Conservation (phyloP, 2,888 invertebrate species). For the Stratiomys singularior region DNA sequence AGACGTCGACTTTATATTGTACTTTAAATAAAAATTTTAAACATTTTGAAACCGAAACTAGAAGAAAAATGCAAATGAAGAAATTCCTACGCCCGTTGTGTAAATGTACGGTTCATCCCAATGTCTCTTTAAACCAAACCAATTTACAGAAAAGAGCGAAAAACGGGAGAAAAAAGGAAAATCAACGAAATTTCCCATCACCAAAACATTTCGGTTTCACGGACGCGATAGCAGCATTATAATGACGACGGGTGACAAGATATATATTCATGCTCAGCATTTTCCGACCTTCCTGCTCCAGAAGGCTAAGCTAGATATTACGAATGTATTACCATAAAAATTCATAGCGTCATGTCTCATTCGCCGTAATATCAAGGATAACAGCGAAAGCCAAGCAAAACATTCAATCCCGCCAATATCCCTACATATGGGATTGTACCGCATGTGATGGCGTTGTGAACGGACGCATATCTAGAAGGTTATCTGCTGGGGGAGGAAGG, state of each 20-base stretch:
- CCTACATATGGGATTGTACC: neutral
- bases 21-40: no score
- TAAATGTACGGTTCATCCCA: no score
- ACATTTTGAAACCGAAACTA: no score
- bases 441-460: neutral
- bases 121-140: no score
- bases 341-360: slow-evolving; percentile 43
- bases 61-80: no score
- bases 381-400: slow-evolving; percentile 26
- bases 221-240: neutral
- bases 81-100: no score
- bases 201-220: neutral
- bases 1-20: no score
- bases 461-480: neutral
- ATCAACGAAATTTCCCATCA: neutral
- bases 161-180: no score
- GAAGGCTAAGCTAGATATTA: slow-evolving; percentile 6
- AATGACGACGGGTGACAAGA: slow-evolving; percentile 1
- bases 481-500: neutral
- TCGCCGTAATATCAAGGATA: slow-evolving; percentile 38
- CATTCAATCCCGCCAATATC: slow-evolving; percentile 34
- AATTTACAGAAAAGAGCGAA: no score
- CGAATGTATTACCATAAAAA: slow-evolving; percentile 42
- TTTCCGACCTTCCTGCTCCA: slow-evolving; percentile 5
- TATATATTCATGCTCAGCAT: slow-evolving; percentile 14